These are phyloP conservation scores for Aporophyla nigra DNA, from an alignment of 2,888 invertebrate species.

Conservation along the genomic window DNA sequence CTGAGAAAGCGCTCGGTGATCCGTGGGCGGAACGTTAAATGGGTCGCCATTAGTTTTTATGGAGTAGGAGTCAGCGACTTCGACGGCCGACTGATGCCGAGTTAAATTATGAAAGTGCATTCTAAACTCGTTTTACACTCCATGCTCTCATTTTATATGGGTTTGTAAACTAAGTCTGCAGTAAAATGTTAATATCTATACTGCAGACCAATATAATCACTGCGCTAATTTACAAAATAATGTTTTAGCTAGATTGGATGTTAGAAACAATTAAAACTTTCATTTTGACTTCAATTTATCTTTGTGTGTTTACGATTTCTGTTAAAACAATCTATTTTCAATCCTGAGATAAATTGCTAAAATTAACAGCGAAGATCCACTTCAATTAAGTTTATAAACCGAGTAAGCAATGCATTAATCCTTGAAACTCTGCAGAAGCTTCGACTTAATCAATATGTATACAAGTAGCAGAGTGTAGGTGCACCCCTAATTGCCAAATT, in stretches of 20 bases:
- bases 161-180: slow-evolving; percentile 19
- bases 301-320: not conserved
- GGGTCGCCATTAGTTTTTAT: slow-evolving; percentile 81
- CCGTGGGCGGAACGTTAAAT: slow-evolving; percentile 70
- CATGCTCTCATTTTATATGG: slow-evolving; percentile 39
- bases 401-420: slow-evolving; percentile 65
- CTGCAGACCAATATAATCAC: not conserved
- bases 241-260: not conserved
- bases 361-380: slow-evolving; percentile 45
- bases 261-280: not conserved
- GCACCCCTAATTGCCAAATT: slow-evolving; percentile 83
- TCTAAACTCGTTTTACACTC: slow-evolving; percentile 65
- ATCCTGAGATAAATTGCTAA: slow-evolving; percentile 30
- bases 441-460: slow-evolving; percentile 77
- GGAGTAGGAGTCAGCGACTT: slow-evolving; percentile 73
- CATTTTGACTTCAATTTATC: not conserved
- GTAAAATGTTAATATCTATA: slow-evolving; percentile 25
- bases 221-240: not conserved
- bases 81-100: slow-evolving; percentile 67
- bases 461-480: slow-evolving; percentile 70
- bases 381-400: slow-evolving; percentile 53
- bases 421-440: slow-evolving; percentile 66
- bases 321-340: slow-evolving; percentile 3
- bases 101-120: slow-evolving; percentile 73
- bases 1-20: slow-evolving; percentile 66